These are phyloP conservation scores for Sapayoa aenigma DNA, from an alignment of 2,113 vertebrate genomes.

Conservation along the genomic window DNA sequence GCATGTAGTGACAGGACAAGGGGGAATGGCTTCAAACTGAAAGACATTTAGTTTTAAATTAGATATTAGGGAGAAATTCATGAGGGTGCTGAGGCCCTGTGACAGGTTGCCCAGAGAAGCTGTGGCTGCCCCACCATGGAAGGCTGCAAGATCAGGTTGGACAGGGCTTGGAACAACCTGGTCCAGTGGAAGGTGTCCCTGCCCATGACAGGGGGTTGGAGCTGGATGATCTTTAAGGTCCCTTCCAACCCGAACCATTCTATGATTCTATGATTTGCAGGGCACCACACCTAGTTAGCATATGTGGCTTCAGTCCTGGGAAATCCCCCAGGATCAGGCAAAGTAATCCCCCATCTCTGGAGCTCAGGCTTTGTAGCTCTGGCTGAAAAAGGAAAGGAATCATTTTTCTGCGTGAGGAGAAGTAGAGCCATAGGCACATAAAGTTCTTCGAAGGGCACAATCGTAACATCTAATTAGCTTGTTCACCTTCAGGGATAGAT, in stretches of 20 bases:
- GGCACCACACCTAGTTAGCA: neutral
- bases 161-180: neutral
- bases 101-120: neutral
- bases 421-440: neutral
- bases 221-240: neutral
- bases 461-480: neutral
- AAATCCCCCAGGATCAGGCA: neutral
- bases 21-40: neutral
- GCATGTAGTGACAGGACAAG: no score
- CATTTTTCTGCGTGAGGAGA: neutral
- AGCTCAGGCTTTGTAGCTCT: neutral
- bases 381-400: neutral
- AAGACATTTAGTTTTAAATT: neutral
- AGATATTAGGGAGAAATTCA: neutral
- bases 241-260: neutral
- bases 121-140: neutral
- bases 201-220: neutral
- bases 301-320: accelerated
- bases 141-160: neutral
- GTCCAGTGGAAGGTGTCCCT: neutral
- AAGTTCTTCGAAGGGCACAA: neutral
- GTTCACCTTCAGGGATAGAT: neutral
- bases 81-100: neutral
- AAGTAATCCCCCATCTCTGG: neutral
- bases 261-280: neutral